Conservation (phyloP, 1,140 invertebrate genomes). For the Stegodyphus mimosarum region DNA sequence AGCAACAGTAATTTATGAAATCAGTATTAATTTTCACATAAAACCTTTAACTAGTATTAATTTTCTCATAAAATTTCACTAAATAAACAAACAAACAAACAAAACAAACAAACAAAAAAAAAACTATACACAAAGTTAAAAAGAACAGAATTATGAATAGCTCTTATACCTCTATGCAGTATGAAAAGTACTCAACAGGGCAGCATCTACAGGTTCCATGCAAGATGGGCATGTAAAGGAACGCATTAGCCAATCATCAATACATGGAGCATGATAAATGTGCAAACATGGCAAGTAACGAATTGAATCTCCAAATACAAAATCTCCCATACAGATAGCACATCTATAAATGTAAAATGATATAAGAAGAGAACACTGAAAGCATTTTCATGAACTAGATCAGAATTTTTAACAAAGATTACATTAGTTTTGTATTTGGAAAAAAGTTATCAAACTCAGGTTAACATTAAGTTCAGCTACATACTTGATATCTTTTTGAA, state of each 20-base stretch:
- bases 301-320: conserved; percentile 80
- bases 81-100: too few relatives aligned
- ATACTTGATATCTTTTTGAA: too few relatives aligned
- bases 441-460: too few relatives aligned
- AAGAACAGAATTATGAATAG: not conserved
- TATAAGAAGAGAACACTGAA: not conserved
- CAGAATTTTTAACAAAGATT: too few relatives aligned
- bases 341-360: conserved; percentile 69
- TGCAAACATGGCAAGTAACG: conserved; percentile 93
- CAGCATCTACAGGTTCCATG: conserved; percentile 93
- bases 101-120: too few relatives aligned
- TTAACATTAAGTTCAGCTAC: too few relatives aligned
- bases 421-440: too few relatives aligned
- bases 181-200: conserved; percentile 82
- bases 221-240: conserved; percentile 91
- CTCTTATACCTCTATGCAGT: not conserved
- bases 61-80: too few relatives aligned
- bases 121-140: not conserved
- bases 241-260: conserved; percentile 91
- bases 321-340: conserved; percentile 94
- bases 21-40: too few relatives aligned
- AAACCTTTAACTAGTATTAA: too few relatives aligned
- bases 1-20: too few relatives aligned
- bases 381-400: too few relatives aligned
- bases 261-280: conserved; percentile 87